Percentiles rank a stretch among this genome's conserved stretches.
Evolutionary conservation across 92 coral and sea anemone genomes (phyloP).

Genomic region (Paramuricea clavata): DNA sequence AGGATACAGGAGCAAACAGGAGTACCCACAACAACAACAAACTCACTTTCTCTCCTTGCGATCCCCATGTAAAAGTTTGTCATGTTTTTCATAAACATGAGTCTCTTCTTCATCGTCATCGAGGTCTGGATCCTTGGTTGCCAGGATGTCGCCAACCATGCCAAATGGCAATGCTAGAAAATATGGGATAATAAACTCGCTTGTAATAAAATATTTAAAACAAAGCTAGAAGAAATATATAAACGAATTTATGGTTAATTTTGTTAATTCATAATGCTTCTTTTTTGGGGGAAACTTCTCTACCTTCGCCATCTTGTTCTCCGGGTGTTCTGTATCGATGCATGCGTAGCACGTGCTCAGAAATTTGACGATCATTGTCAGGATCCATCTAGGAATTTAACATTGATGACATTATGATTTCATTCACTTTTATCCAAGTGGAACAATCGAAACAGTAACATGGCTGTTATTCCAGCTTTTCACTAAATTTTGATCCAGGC

Average conservation of each 20-base stretch:
- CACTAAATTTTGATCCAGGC: too few relatives aligned
- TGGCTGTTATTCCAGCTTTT: too few relatives aligned
- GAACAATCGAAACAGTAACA: too few relatives aligned
- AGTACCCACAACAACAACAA: background rate
- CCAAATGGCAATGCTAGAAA: conserved; percentile 93
- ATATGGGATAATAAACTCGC: background rate
- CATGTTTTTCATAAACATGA: conserved; percentile 90
- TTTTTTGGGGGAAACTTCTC: too few relatives aligned
- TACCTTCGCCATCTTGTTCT: conserved; percentile 98
- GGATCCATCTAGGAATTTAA: conserved; percentile 85
- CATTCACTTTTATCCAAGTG: too few relatives aligned
- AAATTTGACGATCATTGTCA: conserved; percentile 93
- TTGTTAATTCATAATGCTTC: background rate
- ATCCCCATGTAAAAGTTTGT: conserved; percentile 85
- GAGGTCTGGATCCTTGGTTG: conserved; percentile 90
- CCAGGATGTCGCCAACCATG: conserved; percentile 78
- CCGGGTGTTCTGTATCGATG: conserved; percentile 97
- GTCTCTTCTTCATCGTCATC: conserved; percentile 95
- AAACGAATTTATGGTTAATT: background rate
- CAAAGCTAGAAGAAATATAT: too few relatives aligned
- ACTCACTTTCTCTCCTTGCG: conserved; percentile 82
- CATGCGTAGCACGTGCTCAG: conserved; percentile 95
- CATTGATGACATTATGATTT: too few relatives aligned
- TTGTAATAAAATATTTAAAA: background rate
- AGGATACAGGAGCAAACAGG: too few relatives aligned